Percentiles rank a stretch among this genome's conserved stretches.
Evolutionary conservation across 2,797 vertebrate genomes (phyloP).

Genomic region (Mycteria americana): DNA sequence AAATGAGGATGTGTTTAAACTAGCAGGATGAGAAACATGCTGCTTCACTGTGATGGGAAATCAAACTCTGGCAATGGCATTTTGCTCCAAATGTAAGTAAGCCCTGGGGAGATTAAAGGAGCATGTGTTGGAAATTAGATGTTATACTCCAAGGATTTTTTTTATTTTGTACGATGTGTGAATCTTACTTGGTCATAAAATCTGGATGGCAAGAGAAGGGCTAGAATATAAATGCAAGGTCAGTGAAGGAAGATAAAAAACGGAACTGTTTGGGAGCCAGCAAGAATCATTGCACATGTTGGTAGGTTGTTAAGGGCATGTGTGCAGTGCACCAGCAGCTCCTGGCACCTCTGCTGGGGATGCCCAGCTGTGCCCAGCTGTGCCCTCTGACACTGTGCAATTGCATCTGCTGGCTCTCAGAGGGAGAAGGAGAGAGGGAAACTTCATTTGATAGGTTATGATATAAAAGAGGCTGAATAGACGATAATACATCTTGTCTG

Average conservation of each 20-base stretch:
- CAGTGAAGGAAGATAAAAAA: background rate
- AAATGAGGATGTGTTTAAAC: background rate
- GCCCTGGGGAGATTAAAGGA: background rate
- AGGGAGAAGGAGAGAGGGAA: background rate
- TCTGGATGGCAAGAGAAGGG: background rate
- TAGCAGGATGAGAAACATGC: background rate
- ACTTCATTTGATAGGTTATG: background rate
- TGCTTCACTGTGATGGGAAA: background rate
- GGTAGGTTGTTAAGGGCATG: accelerated
- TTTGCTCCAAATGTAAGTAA: background rate
- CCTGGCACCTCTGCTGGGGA: background rate
- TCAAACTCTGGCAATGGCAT: background rate
- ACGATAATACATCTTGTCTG: background rate
- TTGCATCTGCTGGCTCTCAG: background rate
- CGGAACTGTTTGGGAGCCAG: background rate
- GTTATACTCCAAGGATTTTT: background rate
- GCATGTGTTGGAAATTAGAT: background rate
- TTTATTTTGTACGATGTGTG: background rate
- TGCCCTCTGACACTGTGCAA: background rate
- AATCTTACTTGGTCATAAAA: background rate
- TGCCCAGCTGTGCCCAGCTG: background rate
- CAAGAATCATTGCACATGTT: background rate
- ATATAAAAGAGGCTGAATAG: background rate
- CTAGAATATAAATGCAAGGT: background rate
- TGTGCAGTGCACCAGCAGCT: background rate